Evolutionary conservation across 2,888 invertebrate species (phyloP), one percentile per base, ranked within the genome.

Genomic region (Eupithecia dodoneata): DNA sequence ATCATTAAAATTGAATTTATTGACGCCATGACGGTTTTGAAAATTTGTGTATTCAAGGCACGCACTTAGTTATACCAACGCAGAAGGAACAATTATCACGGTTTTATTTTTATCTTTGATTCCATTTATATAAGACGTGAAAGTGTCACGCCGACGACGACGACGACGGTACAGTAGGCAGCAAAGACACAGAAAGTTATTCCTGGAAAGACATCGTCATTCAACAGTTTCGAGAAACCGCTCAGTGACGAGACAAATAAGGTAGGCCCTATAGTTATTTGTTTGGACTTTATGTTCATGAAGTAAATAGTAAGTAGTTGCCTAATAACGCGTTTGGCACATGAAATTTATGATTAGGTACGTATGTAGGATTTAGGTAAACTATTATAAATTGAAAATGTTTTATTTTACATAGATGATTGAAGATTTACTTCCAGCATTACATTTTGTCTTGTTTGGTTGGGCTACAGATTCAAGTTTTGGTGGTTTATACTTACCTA

Each of bases 171-270:
- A 10, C 30, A 12, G n/a, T 4, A 59, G 30, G 63, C 42, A 44
- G 42, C 44, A 66, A 67, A 70, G 69, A 41, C 59, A 70, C 70
- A 84, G 79, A 81, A 77, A 78, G 73, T 41, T 71, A 59, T 86
- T 85, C 85, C 74, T 6, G 79, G 85, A 87, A 86, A 76, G 55
- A 78, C 76, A 42, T 67, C 70, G 84, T 84, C 81, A 82, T 76
- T 72, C 73, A 63, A 79, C 45, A 71, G 72, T 85, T 85, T 81
- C 80, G 81, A 84, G 84, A 85, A 84, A 81, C 76, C 80, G 79
- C 80, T 80, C 80, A 79, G 84, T 84, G 84, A 87, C 84, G 30
- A 18, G 70, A 30, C 13, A 47, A 69, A 69, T 6, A 69, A 1
- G 12, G 59, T 59, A 59, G 59, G 59, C 9, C 18, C 6, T 52